phyloP scores from a whole-genome alignment of 2,888 invertebrate genomes.

The Ceratothoa steindachneri region DNA sequence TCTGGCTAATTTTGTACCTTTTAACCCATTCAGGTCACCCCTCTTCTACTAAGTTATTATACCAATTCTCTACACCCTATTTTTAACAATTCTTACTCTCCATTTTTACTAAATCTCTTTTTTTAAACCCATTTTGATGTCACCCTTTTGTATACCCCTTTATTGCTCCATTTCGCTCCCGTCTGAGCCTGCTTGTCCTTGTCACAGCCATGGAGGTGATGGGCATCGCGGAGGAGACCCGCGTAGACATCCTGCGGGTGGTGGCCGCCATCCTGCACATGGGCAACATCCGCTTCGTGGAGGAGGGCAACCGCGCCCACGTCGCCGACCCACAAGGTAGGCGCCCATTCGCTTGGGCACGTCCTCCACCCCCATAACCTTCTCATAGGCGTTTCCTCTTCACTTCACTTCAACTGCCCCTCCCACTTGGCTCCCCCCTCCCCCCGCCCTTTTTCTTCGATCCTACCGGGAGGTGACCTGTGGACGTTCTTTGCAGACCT shows the following conservation, averaged over 20 bases:
- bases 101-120: too few species aligned
- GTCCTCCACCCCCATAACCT: not conserved
- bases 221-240: conserved; percentile 58
- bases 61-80: too few species aligned
- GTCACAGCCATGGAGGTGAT: conserved; percentile 61
- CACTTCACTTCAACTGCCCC: not conserved
- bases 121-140: not conserved
- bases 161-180: not conserved
- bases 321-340: conserved; percentile 60
- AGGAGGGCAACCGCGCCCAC: conserved; percentile 60
- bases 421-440: not conserved
- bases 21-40: too few species aligned
- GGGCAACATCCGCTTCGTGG: conserved; percentile 62
- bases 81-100: too few species aligned
- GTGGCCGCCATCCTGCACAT: conserved; percentile 63
- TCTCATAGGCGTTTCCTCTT: not conserved
- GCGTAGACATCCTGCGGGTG: conserved; percentile 59
- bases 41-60: too few species aligned
- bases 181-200: too few species aligned
- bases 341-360: conserved; percentile 50
- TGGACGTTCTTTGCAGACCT: conserved; percentile 59
- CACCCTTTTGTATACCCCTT: not conserved
- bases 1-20: too few species aligned
- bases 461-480: not conserved
- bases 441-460: not conserved